Conservation (phyloP, 1,140 invertebrate genomes). For the Gyrodactylus bullatarudis region DNA sequence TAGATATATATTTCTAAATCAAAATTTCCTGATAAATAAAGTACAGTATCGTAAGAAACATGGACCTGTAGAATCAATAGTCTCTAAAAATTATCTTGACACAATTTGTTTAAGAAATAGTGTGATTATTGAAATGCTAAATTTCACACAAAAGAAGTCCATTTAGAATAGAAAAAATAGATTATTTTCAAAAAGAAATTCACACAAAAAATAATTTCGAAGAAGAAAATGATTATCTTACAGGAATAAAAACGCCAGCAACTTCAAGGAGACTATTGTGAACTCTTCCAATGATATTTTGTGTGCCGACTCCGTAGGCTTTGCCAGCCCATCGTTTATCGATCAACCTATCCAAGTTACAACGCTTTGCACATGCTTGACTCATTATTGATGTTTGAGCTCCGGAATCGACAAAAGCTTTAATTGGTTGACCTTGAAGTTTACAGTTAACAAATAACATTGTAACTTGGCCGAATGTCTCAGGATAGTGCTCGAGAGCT, state of each 20-base stretch:
- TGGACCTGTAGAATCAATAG: no score
- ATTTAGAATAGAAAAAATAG: no score
- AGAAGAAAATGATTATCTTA: not conserved
- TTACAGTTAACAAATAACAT: slow-evolving; percentile 53
- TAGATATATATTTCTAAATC: no score
- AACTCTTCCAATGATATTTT: slow-evolving; percentile 67
- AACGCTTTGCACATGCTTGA: slow-evolving; percentile 31
- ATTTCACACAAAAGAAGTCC: no score
- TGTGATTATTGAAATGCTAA: no score
- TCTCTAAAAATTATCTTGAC: no score
- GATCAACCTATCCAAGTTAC: slow-evolving; percentile 70
- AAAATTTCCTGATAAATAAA: no score
- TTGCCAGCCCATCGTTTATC: slow-evolving; percentile 71
- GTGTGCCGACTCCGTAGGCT: slow-evolving; percentile 56
- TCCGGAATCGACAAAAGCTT: slow-evolving; percentile 75
- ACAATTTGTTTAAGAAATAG: no score
- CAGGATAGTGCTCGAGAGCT: slow-evolving; percentile 84
- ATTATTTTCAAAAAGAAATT: not conserved
- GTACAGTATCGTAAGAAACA: no score
- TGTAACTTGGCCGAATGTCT: slow-evolving; percentile 73
- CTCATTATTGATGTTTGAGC: slow-evolving; percentile 26
- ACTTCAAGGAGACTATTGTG: slow-evolving; percentile 37
- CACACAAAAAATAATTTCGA: not conserved
- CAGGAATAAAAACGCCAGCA: not conserved
- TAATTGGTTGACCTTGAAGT: slow-evolving; percentile 64